Evolutionary conservation across 2,888 invertebrate species (phyloP).

Genomic region (Octodonta nipae): DNA sequence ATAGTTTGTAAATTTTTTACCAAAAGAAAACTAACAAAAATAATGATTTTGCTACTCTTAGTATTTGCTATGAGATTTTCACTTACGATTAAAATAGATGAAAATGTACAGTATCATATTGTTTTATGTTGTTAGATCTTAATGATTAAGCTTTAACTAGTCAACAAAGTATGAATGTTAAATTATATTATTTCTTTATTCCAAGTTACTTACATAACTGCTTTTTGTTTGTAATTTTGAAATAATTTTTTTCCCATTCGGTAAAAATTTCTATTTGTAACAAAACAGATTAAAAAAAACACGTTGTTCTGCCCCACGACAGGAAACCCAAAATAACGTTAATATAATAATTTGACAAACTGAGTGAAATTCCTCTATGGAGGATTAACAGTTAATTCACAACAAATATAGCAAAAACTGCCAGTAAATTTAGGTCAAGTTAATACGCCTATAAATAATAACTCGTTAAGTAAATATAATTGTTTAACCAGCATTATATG

Average conservation of each 20-base stretch:
- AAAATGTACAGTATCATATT: conserved; percentile 29
- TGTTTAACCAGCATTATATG: too few relatives aligned
- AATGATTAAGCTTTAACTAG: conserved; percentile 32
- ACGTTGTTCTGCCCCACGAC: too few relatives aligned
- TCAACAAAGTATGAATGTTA: conserved; percentile 33
- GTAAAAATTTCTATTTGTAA: too few relatives aligned
- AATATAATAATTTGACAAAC: too few relatives aligned
- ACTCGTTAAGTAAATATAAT: too few relatives aligned
- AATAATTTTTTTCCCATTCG: conserved; percentile 36
- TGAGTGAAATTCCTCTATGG: too few relatives aligned
- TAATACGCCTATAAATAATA: too few relatives aligned
- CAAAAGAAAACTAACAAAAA: conserved; percentile 9
- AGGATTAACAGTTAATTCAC: too few relatives aligned
- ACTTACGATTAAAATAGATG: conserved; percentile 22
- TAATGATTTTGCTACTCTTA: conserved; percentile 19
- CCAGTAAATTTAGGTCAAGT: too few relatives aligned
- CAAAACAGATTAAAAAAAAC: too few relatives aligned
- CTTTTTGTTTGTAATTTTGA: conserved; percentile 32
- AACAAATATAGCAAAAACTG: too few relatives aligned
- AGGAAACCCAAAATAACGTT: too few relatives aligned
- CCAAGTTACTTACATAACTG: conserved; percentile 29
- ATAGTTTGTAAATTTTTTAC: conserved; percentile 9
- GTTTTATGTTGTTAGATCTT: conserved; percentile 31
- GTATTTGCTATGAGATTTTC: conserved; percentile 31
- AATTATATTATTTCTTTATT: conserved; percentile 29